Evolutionary conservation across 1,140 invertebrate genomes (phyloP).

Genomic region (Drosophila nasuta): DNA sequence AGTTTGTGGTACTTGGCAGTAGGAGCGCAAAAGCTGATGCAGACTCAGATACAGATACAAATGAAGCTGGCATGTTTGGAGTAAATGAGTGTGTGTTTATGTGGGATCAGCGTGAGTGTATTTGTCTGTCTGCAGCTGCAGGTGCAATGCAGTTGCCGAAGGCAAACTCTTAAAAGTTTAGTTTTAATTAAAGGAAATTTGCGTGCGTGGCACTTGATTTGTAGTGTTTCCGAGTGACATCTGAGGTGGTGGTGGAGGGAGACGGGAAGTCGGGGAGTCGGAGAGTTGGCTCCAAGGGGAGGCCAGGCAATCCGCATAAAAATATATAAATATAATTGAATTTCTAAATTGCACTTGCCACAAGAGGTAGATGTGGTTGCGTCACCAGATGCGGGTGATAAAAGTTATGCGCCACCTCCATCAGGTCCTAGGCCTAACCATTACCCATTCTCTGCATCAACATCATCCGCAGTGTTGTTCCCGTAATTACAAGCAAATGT

Average conservation of each 20-base stretch:
- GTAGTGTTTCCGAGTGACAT: conserved; percentile 66
- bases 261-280: neutral
- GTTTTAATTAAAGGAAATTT: conserved; percentile 82
- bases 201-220: conserved; percentile 79
- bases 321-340: conserved; percentile 81
- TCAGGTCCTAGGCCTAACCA: conserved; percentile 16
- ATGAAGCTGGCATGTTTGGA: conserved; percentile 26
- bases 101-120: conserved; percentile 16
- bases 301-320: conserved; percentile 46
- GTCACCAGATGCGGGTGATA: conserved; percentile 1
- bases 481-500: conserved; percentile 79
- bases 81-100: neutral
- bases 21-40: conserved; percentile 21
- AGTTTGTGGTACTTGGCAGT: conserved; percentile 30
- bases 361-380: conserved; percentile 40
- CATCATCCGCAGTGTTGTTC: conserved; percentile 28
- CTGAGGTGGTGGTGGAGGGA: neutral
- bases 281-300: neutral
- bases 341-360: conserved; percentile 80
- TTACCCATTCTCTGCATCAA: neutral
- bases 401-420: neutral
- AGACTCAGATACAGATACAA: conserved; percentile 17
- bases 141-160: conserved; percentile 21
- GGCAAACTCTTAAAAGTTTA: conserved; percentile 76
- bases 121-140: too few relatives aligned